phyloP scores from a whole-genome alignment of 1,140 invertebrate genomes.

The Drosophila orena region DNA sequence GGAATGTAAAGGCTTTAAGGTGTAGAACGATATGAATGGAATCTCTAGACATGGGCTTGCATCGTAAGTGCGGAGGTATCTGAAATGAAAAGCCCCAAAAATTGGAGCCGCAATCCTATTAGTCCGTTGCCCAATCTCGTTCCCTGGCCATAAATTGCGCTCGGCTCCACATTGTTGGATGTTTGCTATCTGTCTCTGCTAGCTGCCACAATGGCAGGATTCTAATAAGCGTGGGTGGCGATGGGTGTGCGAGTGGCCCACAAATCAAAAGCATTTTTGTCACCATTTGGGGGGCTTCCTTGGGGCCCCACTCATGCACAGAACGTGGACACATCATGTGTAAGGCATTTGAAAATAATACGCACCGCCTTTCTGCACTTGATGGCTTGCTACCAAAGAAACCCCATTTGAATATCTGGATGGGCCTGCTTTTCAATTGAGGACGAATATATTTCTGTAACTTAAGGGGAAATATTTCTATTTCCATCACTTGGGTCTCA shows the following conservation, averaged over 20 bases:
- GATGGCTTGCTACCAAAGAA: slow-evolving; percentile 3
- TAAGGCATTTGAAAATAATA: slow-evolving; percentile 33
- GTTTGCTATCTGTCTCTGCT: slow-evolving; percentile 39
- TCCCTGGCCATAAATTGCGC: slow-evolving; percentile 50
- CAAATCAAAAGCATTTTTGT: slow-evolving; percentile 49
- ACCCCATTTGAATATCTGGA: no score
- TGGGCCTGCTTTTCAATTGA: not conserved
- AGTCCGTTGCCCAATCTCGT: slow-evolving; percentile 4
- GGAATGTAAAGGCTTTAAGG: no score
- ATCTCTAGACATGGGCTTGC: no score
- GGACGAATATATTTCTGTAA: no score
- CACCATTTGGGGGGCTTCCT: slow-evolving; percentile 41
- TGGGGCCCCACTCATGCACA: slow-evolving; percentile 5
- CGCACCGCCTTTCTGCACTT: slow-evolving; percentile 30
- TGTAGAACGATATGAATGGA: no score
- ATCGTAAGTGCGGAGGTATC: not conserved
- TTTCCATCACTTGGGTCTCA: no score
- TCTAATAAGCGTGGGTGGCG: slow-evolving; percentile 39
- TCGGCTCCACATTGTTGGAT: slow-evolving; percentile 21
- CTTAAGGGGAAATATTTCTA: not conserved
- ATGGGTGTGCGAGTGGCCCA: slow-evolving; percentile 21
- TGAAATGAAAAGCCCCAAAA: slow-evolving; percentile 17
- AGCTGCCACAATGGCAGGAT: slow-evolving; percentile 33
- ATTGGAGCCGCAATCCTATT: slow-evolving; percentile 64
- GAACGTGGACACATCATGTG: slow-evolving; percentile 36